Base-by-base conservation (phyloP, 2,888 invertebrate genomes). In the Leptopilina myrica region DNA sequence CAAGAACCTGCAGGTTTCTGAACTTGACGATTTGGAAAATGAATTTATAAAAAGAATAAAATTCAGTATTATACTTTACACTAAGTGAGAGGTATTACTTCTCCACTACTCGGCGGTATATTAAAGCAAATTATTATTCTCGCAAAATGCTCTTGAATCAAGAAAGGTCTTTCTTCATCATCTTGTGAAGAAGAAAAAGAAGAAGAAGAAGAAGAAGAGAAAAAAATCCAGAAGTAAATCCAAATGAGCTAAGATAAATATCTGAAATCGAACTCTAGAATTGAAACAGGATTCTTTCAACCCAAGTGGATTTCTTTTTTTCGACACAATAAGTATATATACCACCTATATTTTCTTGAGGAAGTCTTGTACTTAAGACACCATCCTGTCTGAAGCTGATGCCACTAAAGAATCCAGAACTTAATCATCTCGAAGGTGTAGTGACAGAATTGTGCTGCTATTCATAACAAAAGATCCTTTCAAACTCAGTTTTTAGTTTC, bases 341-440 rank as follows among this genome's bases (percentile, higher is more conserved):
- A 56, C 26, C 15, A 62, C 15, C 33, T 56, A 33, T 73, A 56
- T 73, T 73, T 73, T 73, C 73, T 56, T 33, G 9, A 40, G 73
- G 56, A 56, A 73, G 73, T 53, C 56, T 73, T 73, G n/a, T 73
- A 73, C 56, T 73, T 33, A 73, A 56, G 56, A 73, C 53, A 73
- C n/a, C 73, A 33, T 73, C 15, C 43, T 66, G n/a, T n/a, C 33
- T 73, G 56, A 56, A 73, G 73, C 56, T 73, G 73, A 73, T 73
- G 73, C 53, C 53, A 56, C 73, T 56, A 73, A 73, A 73, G 73
- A 73, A 73, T 73, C 73, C 33, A 73, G 56, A 73, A 73, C 40
- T 56, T 73, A 73, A 73, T 73, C 73, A 73, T 73, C 73, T 73
- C 56, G 56, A 73, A 56, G 73, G 73, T 73, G 73, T 73, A 73